Evolutionary conservation across 2,113 vertebrate genomes (phyloP).

Genomic region (Gavia stellata): DNA sequence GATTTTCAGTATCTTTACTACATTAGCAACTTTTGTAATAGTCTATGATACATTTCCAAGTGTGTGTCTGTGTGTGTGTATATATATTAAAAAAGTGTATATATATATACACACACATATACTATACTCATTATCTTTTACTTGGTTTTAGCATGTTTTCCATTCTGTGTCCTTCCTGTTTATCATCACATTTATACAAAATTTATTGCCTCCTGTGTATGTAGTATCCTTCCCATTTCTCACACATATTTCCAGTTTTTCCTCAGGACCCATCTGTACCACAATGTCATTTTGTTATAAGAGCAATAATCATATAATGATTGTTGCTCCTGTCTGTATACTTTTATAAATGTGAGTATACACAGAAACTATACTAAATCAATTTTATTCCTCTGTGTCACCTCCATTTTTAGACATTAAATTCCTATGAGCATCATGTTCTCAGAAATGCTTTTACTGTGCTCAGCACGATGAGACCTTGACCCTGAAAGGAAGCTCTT

Average conservation of each 20-base stretch:
- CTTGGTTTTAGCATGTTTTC: background rate
- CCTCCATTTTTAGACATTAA: background rate
- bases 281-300: background rate
- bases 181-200: background rate
- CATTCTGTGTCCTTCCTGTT: background rate
- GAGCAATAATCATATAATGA: background rate
- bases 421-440: background rate
- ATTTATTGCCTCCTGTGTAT: background rate
- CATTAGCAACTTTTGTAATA: background rate
- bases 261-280: background rate
- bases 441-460: background rate
- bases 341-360: background rate
- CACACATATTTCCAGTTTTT: background rate
- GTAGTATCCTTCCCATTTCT: background rate
- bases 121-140: background rate
- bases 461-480: background rate
- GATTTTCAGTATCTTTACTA: background rate
- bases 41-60: background rate
- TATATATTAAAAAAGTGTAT: background rate
- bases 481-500: background rate
- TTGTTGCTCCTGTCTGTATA: background rate
- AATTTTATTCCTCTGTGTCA: background rate
- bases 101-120: background rate
- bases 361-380: background rate
- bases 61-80: background rate